phyloP scores from a whole-genome alignment of 2,888 invertebrate species.

The Dusona sp. region DNA sequence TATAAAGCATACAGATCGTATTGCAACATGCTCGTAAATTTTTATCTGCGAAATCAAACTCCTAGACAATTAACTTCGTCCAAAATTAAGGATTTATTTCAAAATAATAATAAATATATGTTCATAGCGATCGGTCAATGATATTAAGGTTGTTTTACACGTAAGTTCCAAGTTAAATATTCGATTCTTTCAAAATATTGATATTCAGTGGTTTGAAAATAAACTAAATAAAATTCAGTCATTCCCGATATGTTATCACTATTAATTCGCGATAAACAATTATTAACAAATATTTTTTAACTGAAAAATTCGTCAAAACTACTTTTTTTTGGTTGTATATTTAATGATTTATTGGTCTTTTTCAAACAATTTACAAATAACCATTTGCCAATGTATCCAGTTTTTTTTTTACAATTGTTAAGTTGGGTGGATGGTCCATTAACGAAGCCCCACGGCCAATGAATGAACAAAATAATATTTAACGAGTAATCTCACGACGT shows the following conservation, averaged over 20 bases:
- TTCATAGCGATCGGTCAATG: neutral
- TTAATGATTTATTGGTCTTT: too few species aligned
- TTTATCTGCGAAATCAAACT: neutral
- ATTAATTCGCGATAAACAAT: too few species aligned
- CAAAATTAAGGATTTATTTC: neutral
- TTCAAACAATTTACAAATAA: too few species aligned
- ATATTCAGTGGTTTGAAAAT: neutral
- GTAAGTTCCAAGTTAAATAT: neutral
- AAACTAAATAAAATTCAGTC: neutral
- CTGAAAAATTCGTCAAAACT: too few species aligned
- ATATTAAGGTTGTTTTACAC: neutral
- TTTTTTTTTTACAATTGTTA: too few species aligned
- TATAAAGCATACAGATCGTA: slow-evolving; percentile 3
- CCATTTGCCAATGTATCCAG: too few species aligned
- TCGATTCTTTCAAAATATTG: neutral
- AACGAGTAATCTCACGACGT: too few species aligned
- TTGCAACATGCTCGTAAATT: neutral
- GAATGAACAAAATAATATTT: too few species aligned
- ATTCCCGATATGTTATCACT: neutral
- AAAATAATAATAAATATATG: neutral
- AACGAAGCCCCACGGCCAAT: too few species aligned
- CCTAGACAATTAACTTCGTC: neutral
- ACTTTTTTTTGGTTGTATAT: too few species aligned
- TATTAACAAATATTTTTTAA: too few species aligned
- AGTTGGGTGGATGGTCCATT: too few species aligned